These are phyloP conservation scores for Pseudomyrmex cubaensis DNA, from an alignment of 1,140 invertebrate species.

Conservation along the genomic window DNA sequence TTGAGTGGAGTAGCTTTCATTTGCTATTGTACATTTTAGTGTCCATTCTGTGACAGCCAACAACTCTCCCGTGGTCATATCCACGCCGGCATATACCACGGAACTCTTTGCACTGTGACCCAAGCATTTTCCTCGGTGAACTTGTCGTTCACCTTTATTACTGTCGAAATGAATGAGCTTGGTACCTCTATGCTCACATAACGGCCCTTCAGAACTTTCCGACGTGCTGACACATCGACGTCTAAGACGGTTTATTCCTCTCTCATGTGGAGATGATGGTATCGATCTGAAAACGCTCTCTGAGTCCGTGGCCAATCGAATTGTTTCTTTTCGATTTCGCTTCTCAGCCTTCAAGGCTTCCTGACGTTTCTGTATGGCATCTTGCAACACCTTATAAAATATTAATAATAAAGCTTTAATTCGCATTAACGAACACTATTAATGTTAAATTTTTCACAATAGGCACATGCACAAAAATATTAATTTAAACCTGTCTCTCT, in stretches of 20 bases:
- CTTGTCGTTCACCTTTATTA: slow-evolving; percentile 85
- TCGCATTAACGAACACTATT: too few relatives aligned
- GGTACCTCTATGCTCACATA: slow-evolving; percentile 86
- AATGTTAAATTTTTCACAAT: too few relatives aligned
- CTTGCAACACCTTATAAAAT: slow-evolving; percentile 86
- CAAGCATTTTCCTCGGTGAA: slow-evolving; percentile 86
- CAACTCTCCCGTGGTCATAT: slow-evolving; percentile 88
- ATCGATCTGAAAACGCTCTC: slow-evolving; percentile 76
- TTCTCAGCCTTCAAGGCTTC: slow-evolving; percentile 88
- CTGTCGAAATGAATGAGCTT: slow-evolving; percentile 86
- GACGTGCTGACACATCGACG: slow-evolving; percentile 79
- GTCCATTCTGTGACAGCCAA: slow-evolving; percentile 91
- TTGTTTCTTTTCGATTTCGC: slow-evolving; percentile 80
- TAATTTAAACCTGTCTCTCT: slow-evolving; percentile 82
- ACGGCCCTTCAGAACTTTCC: slow-evolving; percentile 81
- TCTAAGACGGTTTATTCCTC: slow-evolving; percentile 74
- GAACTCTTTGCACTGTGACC: slow-evolving; percentile 89
- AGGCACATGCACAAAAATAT: neutral
- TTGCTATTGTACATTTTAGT: slow-evolving; percentile 82
- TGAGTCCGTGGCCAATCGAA: slow-evolving; percentile 72
- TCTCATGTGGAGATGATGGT: slow-evolving; percentile 80
- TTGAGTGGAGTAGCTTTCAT: slow-evolving; percentile 60
- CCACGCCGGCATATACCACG: slow-evolving; percentile 89
- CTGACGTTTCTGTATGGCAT: slow-evolving; percentile 89
- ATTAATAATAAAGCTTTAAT: slow-evolving; percentile 29